phyloP scores from a whole-genome alignment of 2,113 vertebrate genomes.

The Pseudopipra pipra region DNA sequence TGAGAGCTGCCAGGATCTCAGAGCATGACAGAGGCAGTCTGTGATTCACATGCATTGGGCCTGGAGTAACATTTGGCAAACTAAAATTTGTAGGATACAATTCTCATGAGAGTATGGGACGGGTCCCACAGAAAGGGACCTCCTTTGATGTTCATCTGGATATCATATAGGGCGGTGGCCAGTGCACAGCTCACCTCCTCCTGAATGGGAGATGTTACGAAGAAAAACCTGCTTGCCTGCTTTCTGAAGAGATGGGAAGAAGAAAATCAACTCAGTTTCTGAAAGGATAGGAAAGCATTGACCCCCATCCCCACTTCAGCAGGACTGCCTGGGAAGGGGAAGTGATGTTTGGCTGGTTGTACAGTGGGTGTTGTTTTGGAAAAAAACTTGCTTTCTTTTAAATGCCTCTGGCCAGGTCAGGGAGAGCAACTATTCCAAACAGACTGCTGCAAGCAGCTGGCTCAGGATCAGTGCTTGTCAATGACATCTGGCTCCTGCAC shows the following conservation, averaged over 20 bases:
- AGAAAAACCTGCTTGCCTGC: background rate
- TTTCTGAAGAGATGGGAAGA: background rate
- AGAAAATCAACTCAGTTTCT: background rate
- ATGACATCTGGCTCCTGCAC: background rate
- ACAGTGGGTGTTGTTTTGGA: background rate
- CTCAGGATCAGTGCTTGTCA: background rate
- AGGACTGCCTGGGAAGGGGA: background rate
- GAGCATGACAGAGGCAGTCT: background rate
- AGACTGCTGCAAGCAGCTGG: background rate
- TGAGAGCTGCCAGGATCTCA: background rate
- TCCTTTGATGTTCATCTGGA: background rate
- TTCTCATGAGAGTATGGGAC: fast-evolving
- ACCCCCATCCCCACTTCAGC: background rate
- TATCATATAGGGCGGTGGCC: fast-evolving
- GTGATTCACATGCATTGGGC: background rate
- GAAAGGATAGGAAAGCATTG: background rate
- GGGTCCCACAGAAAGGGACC: background rate
- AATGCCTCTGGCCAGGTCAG: background rate
- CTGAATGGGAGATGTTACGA: background rate
- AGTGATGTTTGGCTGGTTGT: background rate
- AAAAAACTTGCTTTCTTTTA: background rate
- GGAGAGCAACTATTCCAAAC: background rate
- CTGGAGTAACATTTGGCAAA: background rate
- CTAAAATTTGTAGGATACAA: background rate
- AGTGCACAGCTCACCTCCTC: background rate